A percentile compares a stretch with the other conserved stretches of the same genome.
These are phyloP conservation scores for Cotesia chilonis DNA, from an alignment of 1,140 invertebrate genomes.

Conservation along the genomic window DNA sequence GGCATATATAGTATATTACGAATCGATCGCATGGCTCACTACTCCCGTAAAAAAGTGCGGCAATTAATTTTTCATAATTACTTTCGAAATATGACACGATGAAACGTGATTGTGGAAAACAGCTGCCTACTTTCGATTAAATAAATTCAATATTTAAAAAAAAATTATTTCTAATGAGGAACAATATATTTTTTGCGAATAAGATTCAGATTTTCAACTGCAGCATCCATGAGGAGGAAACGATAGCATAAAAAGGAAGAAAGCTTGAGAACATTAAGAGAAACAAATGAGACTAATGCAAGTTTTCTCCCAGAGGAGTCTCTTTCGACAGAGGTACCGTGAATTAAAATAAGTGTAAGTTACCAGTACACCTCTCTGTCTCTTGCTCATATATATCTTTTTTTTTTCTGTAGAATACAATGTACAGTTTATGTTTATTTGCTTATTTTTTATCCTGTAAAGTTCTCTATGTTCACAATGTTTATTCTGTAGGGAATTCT, in stretches of 20 bases:
- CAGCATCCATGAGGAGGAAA: constrained; percentile 13
- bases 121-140: constrained; percentile 7
- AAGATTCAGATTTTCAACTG: constrained; percentile 35
- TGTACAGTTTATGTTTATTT: constrained; percentile 38
- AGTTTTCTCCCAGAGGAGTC: constrained; percentile 56
- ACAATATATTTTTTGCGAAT: constrained; percentile 19
- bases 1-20: background rate
- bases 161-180: too few relatives aligned
- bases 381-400: constrained; percentile 32
- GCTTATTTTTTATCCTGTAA: constrained; percentile 32
- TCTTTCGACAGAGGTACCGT: constrained; percentile 53
- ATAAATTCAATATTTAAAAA: background rate
- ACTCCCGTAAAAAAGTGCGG: background rate
- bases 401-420: constrained; percentile 29
- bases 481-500: constrained; percentile 41
- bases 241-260: constrained; percentile 12
- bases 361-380: constrained; percentile 38
- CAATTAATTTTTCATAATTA: constrained; percentile 50
- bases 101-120: constrained; percentile 42
- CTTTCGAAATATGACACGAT: constrained; percentile 39
- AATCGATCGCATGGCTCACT: background rate
- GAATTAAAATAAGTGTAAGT: constrained; percentile 62
- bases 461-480: constrained; percentile 35
- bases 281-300: constrained; percentile 58
- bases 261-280: constrained; percentile 57